phyloP scores from a whole-genome alignment of 1,140 invertebrate species.

The Bombus affinis region DNA sequence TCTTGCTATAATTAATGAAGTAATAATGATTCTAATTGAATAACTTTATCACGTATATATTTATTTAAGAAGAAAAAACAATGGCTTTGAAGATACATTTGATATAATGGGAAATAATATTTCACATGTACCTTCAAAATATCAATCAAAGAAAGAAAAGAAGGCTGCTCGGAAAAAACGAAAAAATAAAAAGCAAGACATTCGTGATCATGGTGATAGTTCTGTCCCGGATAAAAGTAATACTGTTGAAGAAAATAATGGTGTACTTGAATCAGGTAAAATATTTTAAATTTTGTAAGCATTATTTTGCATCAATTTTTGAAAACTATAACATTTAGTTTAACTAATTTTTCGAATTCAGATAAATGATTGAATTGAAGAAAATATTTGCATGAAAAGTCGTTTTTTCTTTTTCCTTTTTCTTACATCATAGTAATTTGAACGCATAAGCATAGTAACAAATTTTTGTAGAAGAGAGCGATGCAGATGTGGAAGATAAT shows the following conservation, averaged over 20 bases:
- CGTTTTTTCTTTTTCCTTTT: neutral
- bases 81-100: conserved; percentile 65
- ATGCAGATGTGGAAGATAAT: conserved; percentile 92
- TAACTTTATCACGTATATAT: conserved; percentile 22
- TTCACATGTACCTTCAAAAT: conserved; percentile 83
- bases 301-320: neutral
- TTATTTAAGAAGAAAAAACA: conserved; percentile 71
- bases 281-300: neutral
- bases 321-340: neutral
- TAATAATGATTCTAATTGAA: conserved; percentile 14
- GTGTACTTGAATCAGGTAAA: conserved; percentile 65
- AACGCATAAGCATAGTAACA: neutral
- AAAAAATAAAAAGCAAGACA: conserved; percentile 74
- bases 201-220: conserved; percentile 46
- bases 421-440: neutral
- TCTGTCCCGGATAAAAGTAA: conserved; percentile 59
- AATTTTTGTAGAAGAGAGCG: conserved; percentile 81
- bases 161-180: conserved; percentile 84
- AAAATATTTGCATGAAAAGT: neutral
- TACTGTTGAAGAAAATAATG: conserved; percentile 68
- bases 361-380: neutral
- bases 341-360: neutral
- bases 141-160: conserved; percentile 87
- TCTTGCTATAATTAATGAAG: neutral
- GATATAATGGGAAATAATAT: conserved; percentile 66